A percentile compares a stretch with the other conserved stretches of the same genome.
phyloP scores from a whole-genome alignment of 2,888 invertebrate genomes.

The Phytoseiulus persimilis region DNA sequence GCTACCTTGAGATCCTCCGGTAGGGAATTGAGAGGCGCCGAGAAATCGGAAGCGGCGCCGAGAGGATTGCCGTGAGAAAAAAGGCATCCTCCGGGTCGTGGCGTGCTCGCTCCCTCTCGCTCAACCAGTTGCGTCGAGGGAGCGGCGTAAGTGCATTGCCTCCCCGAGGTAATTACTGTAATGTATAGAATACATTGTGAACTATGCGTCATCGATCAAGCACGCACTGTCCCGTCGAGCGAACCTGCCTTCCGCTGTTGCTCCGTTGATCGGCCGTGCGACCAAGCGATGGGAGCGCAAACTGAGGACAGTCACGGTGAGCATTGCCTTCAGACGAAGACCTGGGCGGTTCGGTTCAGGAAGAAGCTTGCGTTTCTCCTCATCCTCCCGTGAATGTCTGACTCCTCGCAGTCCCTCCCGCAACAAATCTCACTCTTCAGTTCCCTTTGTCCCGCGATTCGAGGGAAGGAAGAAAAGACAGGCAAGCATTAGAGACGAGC shows the following conservation, averaged over 20 bases:
- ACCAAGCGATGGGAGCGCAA: neutral
- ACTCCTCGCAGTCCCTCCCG: neutral
- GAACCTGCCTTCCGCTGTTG: neutral
- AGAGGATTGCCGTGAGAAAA: neutral
- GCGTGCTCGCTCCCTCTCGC: neutral
- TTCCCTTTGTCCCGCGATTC: neutral
- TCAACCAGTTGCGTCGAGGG: neutral
- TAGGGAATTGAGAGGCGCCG: neutral
- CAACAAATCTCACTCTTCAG: neutral
- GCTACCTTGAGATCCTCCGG: neutral
- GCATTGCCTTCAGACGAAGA: neutral
- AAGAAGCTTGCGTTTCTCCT: neutral
- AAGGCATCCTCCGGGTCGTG: neutral
- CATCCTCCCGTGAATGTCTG: neutral
- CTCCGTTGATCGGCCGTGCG: neutral
- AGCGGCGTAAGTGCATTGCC: neutral
- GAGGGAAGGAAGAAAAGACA: neutral
- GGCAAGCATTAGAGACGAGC: neutral
- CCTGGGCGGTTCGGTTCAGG: neutral
- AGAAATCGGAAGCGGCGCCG: neutral
- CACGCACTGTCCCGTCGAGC: neutral
- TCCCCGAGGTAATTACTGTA: conserved; percentile 36
- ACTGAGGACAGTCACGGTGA: neutral
- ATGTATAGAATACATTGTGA: conserved; percentile 14
- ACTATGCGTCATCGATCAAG: neutral